Base-by-base conservation (phyloP, 2,113 vertebrate species). In the Scophthalmus maximus region DNA sequence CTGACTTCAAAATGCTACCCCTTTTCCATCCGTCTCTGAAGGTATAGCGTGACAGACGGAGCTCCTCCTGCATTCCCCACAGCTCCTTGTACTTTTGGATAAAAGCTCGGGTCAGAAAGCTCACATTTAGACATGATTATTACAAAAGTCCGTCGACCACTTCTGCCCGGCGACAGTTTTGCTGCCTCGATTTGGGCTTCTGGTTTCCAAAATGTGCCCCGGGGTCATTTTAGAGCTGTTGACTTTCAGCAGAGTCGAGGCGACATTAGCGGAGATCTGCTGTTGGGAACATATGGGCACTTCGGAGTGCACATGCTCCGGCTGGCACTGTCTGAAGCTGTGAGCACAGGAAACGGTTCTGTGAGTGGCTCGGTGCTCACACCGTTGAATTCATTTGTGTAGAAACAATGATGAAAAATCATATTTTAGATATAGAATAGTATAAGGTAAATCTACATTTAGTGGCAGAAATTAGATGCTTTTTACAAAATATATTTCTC, bases 1-100 rank as follows among this genome's bases (percentile, higher is more conserved):
- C 82, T 72, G 79, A 83, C 87, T 91, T 87, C 85, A 86, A 89
- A 89, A 88, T 83, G 70, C 50, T 88, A 77, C 51, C 46, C 70
- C 73, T 74, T 50, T 68, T 82, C 71, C 34, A 25, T 66, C 73
- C 78, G 53, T 73, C 67, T 76, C 69, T 47, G 34, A 83, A 62
- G 69, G 29, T 29, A 59, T 68, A 58, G 72, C 68, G n/a, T n/a
- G 63, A 68, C 70, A 73, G 30, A 20, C 17, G 6, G 58, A 38
- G 42, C 49, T 44, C 53, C 65, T 68, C 56, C 63, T 20, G 64
- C 36, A 11, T 64, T 55, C 57, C 63, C 68, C 51, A 1, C 82
- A 52, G 58, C 63, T 62, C 58, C 53, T 76, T 83, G 55, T 70
- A 68, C 85, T 75, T 83, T 76, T 2, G 34, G 78, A 63, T 81